phyloP scores from a whole-genome alignment of 2,113 vertebrate genomes.

The Zapornia atra region DNA sequence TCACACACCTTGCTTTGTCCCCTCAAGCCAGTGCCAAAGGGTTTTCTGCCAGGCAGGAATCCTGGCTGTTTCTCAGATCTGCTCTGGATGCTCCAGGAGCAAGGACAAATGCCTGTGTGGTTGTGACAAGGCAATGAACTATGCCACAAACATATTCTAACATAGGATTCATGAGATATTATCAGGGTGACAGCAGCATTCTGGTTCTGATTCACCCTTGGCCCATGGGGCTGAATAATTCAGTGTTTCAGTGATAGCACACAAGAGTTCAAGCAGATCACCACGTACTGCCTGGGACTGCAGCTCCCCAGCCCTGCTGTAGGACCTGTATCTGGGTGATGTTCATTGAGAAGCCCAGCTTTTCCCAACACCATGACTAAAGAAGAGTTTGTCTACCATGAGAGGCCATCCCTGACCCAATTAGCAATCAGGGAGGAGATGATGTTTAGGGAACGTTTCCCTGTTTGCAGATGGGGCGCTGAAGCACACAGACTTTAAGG shows the following conservation, averaged over 20 bases:
- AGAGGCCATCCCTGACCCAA: background rate
- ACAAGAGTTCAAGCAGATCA: background rate
- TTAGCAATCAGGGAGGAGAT: background rate
- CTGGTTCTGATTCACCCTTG: background rate
- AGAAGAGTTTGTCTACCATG: background rate
- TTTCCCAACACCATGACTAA: background rate
- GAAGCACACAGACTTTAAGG: background rate
- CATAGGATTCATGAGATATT: background rate
- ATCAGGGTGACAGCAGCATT: background rate
- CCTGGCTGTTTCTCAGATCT: background rate
- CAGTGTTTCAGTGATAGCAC: background rate
- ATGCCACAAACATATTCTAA: background rate
- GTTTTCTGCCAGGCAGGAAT: background rate
- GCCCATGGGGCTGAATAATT: background rate
- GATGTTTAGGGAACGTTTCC: background rate
- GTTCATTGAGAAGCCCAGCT: background rate
- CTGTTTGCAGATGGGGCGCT: background rate
- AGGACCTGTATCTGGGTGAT: background rate
- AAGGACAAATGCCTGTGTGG: background rate
- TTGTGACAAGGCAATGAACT: background rate
- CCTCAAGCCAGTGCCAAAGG: accelerated
- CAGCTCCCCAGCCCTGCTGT: background rate
- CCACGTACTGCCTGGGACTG: background rate
- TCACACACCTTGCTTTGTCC: background rate
- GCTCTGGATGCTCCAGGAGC: background rate